These are phyloP conservation scores for Caenorhabditis panamensis DNA, from an alignment of 2,888 invertebrate species.

Conservation along the genomic window DNA sequence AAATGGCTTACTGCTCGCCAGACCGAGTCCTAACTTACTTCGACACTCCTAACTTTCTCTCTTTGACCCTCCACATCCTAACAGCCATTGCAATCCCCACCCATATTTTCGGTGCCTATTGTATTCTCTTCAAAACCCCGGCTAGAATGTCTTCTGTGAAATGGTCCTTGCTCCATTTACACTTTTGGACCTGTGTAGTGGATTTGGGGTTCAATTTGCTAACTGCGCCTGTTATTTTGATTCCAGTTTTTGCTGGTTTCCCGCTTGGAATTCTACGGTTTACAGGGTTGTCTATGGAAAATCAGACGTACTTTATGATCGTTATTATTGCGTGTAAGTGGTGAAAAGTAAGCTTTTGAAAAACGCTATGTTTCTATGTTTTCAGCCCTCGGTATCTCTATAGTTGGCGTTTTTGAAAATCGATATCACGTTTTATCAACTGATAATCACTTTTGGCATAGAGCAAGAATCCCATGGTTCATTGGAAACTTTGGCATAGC, in stretches of 20 bases:
- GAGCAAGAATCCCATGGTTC: conserved; percentile 3
- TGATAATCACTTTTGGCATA: neutral
- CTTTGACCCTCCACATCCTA: conserved; percentile 1
- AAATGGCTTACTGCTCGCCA: conserved; percentile 8
- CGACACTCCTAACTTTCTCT: conserved; percentile 18
- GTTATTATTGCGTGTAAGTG: neutral
- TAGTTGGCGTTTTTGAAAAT: conserved; percentile 24
- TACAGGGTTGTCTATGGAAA: neutral
- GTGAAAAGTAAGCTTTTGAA: neutral
- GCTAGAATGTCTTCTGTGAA: conserved; percentile 11
- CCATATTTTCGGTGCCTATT: conserved; percentile 23
- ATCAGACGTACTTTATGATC: neutral
- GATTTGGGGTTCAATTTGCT: conserved; percentile 10
- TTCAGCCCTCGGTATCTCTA: conserved; percentile 6
- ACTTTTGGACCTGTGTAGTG: neutral
- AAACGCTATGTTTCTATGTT: neutral
- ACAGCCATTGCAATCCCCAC: conserved; percentile 1
- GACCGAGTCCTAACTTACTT: neutral
- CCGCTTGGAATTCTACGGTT: conserved; percentile 3
- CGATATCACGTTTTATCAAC: neutral
- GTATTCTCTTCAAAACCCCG: too few species aligned
- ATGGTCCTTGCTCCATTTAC: neutral
- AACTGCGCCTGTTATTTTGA: neutral
- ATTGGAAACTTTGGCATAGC: neutral
- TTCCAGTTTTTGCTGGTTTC: conserved; percentile 10